These are phyloP conservation scores for Panurus biarmicus DNA, from an alignment of 2,113 vertebrate species.

Conservation along the genomic window DNA sequence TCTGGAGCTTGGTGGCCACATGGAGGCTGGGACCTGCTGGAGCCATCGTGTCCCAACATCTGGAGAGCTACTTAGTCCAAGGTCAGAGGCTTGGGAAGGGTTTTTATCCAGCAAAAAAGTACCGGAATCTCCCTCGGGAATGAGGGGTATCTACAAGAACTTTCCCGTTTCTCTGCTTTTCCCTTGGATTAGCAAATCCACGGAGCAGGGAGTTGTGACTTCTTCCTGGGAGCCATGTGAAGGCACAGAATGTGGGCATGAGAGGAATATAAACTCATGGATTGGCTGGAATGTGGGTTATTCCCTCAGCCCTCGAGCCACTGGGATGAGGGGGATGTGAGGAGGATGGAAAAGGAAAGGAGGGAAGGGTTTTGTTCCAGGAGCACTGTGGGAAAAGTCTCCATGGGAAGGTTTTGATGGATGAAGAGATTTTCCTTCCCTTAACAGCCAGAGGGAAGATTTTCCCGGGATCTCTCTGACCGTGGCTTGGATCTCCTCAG, in stretches of 20 bases:
- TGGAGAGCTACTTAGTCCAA: neutral
- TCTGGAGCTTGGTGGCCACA: neutral
- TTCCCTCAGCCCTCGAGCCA: neutral
- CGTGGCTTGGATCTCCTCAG: fast-evolving
- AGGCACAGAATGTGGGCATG: neutral
- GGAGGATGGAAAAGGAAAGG: neutral
- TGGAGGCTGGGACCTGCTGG: neutral
- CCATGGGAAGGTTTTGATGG: neutral
- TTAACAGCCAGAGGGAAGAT: neutral
- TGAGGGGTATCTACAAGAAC: neutral
- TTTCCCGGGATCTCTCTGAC: fast-evolving
- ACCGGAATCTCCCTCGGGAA: neutral
- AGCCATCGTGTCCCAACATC: neutral
- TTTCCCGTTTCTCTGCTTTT: neutral
- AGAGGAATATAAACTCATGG: neutral
- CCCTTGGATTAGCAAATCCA: neutral
- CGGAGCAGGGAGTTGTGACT: fast-evolving
- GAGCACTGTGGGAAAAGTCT: neutral
- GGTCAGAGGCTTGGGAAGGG: neutral
- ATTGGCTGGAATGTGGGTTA: neutral
- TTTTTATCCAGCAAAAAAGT: neutral
- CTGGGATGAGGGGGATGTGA: neutral
- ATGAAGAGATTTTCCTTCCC: neutral
- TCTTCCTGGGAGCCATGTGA: fast-evolving
- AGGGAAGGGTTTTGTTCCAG: neutral